Base-by-base conservation (phyloP, 2,113 vertebrate species). In the Microcebus jonahi region DNA sequence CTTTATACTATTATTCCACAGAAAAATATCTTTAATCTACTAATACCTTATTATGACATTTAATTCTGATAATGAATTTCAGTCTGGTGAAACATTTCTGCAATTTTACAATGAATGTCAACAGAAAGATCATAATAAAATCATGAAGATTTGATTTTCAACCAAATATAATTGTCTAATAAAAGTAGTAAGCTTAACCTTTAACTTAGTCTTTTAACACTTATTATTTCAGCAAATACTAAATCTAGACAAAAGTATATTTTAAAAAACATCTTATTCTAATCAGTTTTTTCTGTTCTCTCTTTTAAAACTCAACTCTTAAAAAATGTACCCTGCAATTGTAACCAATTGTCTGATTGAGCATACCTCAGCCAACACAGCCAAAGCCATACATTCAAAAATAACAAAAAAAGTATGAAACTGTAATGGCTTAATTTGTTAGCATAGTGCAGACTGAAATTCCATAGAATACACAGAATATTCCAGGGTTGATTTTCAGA, bases 21-120 rank as follows among this genome's bases (percentile, higher is more conserved):
- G 73, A 31, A 53, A 87, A 50, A 29, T 75, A 12, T 39, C 2
- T 23, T 85, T 65, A 59, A 83, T 17, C 7, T 36, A 55, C 15
- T 55, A 55, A 55, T 55, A 68, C 8, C 5, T 61, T 71, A 50
- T 12, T 55, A 63, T 42, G 36, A 53, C 1, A 29, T 53, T 70
- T 53, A 42, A 39, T 70, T 96, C n/a, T 45, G 12, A 42, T 87
- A 82, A 77, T 48, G 3, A 76, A 83, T 86, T 95, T 95, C 81
- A 76, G 5, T 80, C 67, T 88, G 20, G 8, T 85, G 29, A 82
- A 13, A 65, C 20, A 10, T 1, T 57, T 14, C 8, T 81, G 36
- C 1, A 67, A 81, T 68, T 90, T 68, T 71, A 36, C 67, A 85
- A 61, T 45, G 27, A 88, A 87, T 36, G 23, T 31, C 20, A 76